Evolutionary conservation across 2,888 invertebrate species (phyloP).

Genomic region (Brassicogethes aeneus): DNA sequence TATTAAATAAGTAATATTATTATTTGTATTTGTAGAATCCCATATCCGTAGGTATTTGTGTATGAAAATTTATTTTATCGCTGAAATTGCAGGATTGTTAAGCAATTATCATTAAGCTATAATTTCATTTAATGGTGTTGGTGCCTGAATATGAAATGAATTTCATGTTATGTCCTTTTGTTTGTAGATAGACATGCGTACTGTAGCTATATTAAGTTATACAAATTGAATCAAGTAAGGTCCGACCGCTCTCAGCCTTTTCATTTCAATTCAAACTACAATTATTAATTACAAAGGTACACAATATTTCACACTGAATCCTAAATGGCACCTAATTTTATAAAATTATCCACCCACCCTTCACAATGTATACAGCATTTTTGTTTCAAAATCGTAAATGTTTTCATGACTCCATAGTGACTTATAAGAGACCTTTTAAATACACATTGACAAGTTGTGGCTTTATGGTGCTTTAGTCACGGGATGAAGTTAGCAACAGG

Average conservation of each 20-base stretch:
- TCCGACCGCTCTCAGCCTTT: conserved; percentile 17
- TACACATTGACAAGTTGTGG: no score
- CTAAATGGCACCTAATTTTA: neutral
- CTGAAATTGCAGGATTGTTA: conserved; percentile 14
- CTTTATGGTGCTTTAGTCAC: no score
- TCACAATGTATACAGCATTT: no score
- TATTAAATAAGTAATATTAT: neutral
- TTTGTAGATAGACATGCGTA: conserved; percentile 21
- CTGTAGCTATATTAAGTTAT: conserved; percentile 20
- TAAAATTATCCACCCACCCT: no score
- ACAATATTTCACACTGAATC: conserved; percentile 1
- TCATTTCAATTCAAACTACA: conserved; percentile 17
- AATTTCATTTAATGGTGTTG: conserved; percentile 20
- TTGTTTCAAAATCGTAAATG: no score
- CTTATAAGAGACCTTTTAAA: no score
- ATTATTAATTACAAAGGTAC: conserved; percentile 13
- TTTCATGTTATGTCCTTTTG: conserved; percentile 18
- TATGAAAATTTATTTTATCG: conserved; percentile 10
- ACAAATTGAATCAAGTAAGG: conserved; percentile 20
- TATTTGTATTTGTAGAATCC: neutral
- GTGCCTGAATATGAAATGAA: conserved; percentile 21
- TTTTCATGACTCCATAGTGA: no score
- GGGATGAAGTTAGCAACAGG: no score
- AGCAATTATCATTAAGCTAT: conserved; percentile 20
- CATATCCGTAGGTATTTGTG: conserved; percentile 3